Evolutionary conservation across 2,888 invertebrate species (phyloP), one percentile per base, ranked within the genome.

Genomic region (Druceiella hillmani): DNA sequence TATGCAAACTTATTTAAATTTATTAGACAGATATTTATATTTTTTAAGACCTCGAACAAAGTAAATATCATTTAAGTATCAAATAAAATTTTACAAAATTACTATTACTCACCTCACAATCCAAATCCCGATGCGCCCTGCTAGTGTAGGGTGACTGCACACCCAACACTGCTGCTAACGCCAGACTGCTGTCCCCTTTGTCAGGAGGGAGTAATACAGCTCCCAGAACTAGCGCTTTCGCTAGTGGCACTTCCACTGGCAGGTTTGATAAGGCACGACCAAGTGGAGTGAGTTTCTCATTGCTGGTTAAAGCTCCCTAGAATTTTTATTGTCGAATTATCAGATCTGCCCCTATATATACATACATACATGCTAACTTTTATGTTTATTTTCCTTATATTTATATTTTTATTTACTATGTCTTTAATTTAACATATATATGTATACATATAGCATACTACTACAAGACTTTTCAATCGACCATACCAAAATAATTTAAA

Each of bases 211-310:
- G 79, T 43, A 94, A 92, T 4, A 93, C 79, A 2, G 88, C 87
- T 1, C 93, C 94, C 71, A 92, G 78, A 13, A 97, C 85, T 22
- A 98, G 69, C 78, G 99, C 94, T 70, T 99, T 99, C 1, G 97
- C 97, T 36, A 99, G 79, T 0, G 86, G 79, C 36, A 99, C 86
- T 57, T 99, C 97, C 1, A 99, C 92, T 0, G 99, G 99, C 11
- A 99, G 66, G 57, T 83, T 83, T 3, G 94, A 79, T 37, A 99
- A 63, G 36, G 93, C 84, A 54, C 81, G 79, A 1, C 95, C 99
- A 35, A 95, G 74, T 0, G 86, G 75, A 0, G 95, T 95, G 17
- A 97, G 65, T 51, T 82, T 83, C 58, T 92, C 87, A 48, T 86
- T 81, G 3, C 81, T 74, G 1, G 80, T 79, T 17, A 95, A 57